Evolutionary conservation across 2,888 invertebrate species (phyloP), one percentile per base, ranked within the genome.

Genomic region (Unio delphinus): DNA sequence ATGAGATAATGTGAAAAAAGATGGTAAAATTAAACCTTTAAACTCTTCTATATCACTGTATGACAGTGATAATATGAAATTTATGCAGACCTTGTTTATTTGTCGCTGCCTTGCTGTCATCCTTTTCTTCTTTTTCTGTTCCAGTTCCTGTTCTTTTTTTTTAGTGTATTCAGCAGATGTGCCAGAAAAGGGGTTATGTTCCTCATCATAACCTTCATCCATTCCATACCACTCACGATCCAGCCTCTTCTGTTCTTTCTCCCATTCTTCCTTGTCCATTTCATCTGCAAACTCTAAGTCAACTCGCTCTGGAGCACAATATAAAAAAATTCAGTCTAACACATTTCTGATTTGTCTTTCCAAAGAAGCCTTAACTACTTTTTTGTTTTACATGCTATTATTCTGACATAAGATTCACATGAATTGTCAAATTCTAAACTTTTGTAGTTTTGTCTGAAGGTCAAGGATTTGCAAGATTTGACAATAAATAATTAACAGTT

Each of bases 201-300:
- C 89, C 84, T 97, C 96, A 80, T 97, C 96, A 72, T 89, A 90
- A 1, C 89, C 90, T 91, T 98, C 97, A 81, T 97, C 98, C 91
- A 98, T 94, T 76, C 94, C 95, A 89, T 99, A 99, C 99, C 99
- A 99, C 84, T 98, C 98, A 68, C 99, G 92, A 89, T 99, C 99
- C 62, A 89, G 77, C 11, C 89, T 75, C 70, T 86, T 88, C 81
- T 90, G 88, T 69, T 88, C 89, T 8, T 83, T 84, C 68, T 87
- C 87, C 88, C 88, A 88, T 1, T 83, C 81, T 6, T 64, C 68
- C 7, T 73, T 93, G 56, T 97, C 96, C 45, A 94, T 93, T 62
- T 94, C 94, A 64, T 85, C 80, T 26, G 81, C 75, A 68, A 82
- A 83, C 45, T 78, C 78, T 11, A 78, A 45, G 45, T 81, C 79